These are phyloP conservation scores for Perodicticus potto DNA, from an alignment of 2,797 vertebrate species.

Conservation along the genomic window DNA sequence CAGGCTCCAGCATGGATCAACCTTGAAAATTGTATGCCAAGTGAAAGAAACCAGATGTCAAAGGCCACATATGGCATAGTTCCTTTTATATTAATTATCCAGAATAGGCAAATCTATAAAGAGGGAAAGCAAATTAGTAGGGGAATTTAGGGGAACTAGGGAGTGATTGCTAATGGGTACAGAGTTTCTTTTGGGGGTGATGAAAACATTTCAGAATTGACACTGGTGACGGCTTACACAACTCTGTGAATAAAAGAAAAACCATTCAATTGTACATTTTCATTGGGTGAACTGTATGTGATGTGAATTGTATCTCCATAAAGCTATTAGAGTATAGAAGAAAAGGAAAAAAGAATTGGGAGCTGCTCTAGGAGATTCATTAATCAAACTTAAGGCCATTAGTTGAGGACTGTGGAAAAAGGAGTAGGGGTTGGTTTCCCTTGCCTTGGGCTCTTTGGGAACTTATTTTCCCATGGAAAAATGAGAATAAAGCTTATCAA, in stretches of 20 bases:
- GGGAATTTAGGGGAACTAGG: background rate
- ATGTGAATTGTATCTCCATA: constrained; percentile 37
- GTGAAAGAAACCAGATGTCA: background rate
- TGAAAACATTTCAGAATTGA: background rate
- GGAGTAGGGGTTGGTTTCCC: background rate
- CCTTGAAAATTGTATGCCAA: background rate
- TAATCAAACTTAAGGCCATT: background rate
- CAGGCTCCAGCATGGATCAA: background rate
- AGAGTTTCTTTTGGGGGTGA: background rate
- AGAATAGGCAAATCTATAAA: background rate
- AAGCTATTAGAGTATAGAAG: constrained; percentile 6
- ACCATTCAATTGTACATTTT: background rate
- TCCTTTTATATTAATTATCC: background rate
- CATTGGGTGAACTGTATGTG: background rate
- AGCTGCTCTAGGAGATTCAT: background rate
- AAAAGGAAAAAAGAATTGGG: background rate
- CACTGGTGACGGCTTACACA: background rate
- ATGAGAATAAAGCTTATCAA: constrained; percentile 16
- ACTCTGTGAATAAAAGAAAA: background rate
- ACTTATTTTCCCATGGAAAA: constrained; percentile 35
- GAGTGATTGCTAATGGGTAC: background rate
- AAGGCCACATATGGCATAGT: background rate
- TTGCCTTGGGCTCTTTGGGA: background rate
- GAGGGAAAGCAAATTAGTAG: background rate
- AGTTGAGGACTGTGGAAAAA: background rate